Conservation (phyloP, 2,888 invertebrate species). For the Anagyrus pseudococci region DNA sequence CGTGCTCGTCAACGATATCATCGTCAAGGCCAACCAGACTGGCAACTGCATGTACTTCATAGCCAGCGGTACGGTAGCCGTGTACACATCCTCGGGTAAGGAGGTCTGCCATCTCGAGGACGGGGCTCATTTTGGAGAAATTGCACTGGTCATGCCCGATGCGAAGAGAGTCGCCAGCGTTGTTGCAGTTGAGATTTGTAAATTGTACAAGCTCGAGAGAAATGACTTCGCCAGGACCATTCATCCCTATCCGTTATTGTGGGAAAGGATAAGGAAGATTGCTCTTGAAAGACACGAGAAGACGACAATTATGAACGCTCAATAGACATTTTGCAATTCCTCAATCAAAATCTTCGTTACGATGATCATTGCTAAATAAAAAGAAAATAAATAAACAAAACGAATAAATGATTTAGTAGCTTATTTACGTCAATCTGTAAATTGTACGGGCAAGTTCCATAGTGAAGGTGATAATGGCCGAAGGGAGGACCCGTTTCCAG, state of each 20-base stretch:
- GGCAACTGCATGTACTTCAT: constrained; percentile 69
- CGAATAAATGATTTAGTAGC: too few species aligned
- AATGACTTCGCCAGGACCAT: constrained; percentile 57
- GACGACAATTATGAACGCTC: constrained; percentile 51
- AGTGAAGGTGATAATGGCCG: constrained; percentile 31
- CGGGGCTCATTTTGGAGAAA: constrained; percentile 62
- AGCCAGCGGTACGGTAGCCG: constrained; percentile 66
- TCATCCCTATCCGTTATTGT: constrained; percentile 58
- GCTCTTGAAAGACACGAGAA: constrained; percentile 57
- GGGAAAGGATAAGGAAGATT: constrained; percentile 59
- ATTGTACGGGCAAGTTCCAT: too few species aligned
- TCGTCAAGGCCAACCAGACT: constrained; percentile 63
- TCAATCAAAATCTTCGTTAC: too few species aligned
- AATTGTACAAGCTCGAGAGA: constrained; percentile 58
- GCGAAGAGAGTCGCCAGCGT: constrained; percentile 59
- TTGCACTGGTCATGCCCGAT: constrained; percentile 59
- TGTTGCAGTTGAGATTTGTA: constrained; percentile 60
- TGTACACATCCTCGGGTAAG: constrained; percentile 63
- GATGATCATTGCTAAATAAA: too few species aligned
- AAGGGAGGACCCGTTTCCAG: constrained; percentile 50
- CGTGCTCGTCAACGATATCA: constrained; percentile 65
- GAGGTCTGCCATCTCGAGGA: constrained; percentile 60
- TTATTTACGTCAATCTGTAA: too few species aligned
- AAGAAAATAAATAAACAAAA: too few species aligned
- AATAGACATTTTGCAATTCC: too few species aligned